Evolutionary conservation across 2,888 invertebrate species (phyloP), one percentile per base, ranked within the genome.

Genomic region (Kuschelorhynchus macadamiae): DNA sequence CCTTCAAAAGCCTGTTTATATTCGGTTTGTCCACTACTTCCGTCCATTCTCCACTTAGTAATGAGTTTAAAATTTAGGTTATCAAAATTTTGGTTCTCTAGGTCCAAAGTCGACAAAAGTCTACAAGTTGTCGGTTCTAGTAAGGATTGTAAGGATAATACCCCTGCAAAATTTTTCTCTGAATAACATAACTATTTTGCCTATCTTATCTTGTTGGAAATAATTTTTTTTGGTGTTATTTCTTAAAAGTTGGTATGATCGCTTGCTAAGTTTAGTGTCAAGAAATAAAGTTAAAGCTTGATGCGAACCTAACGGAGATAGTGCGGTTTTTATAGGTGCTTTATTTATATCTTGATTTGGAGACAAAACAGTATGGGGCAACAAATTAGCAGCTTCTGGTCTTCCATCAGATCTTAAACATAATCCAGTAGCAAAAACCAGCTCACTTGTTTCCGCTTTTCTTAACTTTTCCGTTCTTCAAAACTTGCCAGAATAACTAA

Each of bases 401-500:
- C 16, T 41, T 14, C 41, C 41, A 12, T 12, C 12, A 41, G 41
- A 12, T 14, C 41, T 41, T 8, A 41, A 41, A 41, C 41, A 14
- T 16, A 41, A 14, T 41, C 16, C 41, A 14, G 41, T 16, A 41
- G 41, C 41, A 41, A 41, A 41, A 12, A 41, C 41, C 12, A 41
- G 16, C 16, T 16, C 41, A 41, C 16, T 41, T 12, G 14, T 41
- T 41, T 41, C 41, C 16, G 14, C 9, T 16, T 41, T 25, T 7
- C 25, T 18, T 21, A 49, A 30, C n/a, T 49, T 2, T 49, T 49
- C 3, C 16, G 50, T 49, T 21, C 50, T 18, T 11, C 16, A 2
- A 49, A 12, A 49, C 21, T 49, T 49, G 14, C 21, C 50, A 8
- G n/a, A 14, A 20, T 49, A 49, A 18, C 47, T n/a, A n/a, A n/a